Evolutionary conservation across 2,888 invertebrate genomes (phyloP).

Genomic region (Seira ritae): DNA sequence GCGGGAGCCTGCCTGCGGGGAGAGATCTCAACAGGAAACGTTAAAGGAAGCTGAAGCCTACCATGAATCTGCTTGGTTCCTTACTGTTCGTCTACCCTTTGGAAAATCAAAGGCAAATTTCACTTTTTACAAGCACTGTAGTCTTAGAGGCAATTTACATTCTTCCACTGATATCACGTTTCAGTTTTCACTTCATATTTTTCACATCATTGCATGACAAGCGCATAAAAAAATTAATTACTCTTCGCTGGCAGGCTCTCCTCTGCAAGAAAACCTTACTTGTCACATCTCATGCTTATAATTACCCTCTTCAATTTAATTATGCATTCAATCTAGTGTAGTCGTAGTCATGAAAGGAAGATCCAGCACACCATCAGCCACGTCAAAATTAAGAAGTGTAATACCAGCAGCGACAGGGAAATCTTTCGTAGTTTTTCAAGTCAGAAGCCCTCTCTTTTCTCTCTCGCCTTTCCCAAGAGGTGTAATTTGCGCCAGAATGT

Average conservation of each 20-base stretch:
- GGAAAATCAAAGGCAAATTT: not conserved
- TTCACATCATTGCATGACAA: not conserved
- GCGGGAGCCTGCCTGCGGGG: not conserved
- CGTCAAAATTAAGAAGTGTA: too few species aligned
- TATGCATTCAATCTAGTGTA: too few species aligned
- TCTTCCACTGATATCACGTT: not conserved
- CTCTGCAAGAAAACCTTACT: not conserved
- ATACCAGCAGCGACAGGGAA: not conserved
- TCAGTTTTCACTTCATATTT: not conserved
- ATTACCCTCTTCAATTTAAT: not conserved
- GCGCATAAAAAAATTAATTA: not conserved
- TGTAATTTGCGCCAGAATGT: not conserved
- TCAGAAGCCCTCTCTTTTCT: not conserved
- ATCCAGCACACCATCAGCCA: too few species aligned
- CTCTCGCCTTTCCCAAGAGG: not conserved
- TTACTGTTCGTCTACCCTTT: not conserved
- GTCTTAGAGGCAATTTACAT: not conserved
- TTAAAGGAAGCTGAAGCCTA: too few species aligned
- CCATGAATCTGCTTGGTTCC: too few species aligned
- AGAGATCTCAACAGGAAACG: not conserved
- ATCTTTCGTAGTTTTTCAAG: not conserved
- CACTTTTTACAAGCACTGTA: not conserved
- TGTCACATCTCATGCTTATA: not conserved
- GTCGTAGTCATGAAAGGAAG: too few species aligned
- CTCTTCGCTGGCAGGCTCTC: not conserved